Evolutionary conservation across 2,888 invertebrate species (phyloP), one percentile per base, ranked within the genome.

Genomic region (Keiferia lycopersicella): DNA sequence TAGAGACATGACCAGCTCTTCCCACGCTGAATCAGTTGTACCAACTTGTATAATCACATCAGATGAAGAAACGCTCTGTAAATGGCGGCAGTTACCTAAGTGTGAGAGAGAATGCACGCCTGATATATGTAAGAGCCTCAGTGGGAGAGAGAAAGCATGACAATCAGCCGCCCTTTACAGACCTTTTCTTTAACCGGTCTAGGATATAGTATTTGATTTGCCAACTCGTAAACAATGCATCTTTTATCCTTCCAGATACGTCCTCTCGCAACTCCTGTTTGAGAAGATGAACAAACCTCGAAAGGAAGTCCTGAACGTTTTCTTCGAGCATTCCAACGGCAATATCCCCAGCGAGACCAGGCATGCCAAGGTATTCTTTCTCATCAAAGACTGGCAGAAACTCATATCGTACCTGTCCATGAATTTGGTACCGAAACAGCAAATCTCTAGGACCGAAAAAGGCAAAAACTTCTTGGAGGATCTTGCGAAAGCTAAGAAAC

Each of bases 351-450:
- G 83, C 0, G 91, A 91, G 64, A 88, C 87, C 0, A 76, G 78
- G 12, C 78, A 82, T 6, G 82, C 81, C 4, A 82, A 80, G 60
- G 78, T 73, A 0, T 91, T 85, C 69, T 79, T 81, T 68, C 67
- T 91, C 0, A 71, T 91, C 0, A 86, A 82, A 51, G 90, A 91
- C 65, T 91, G 88, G 87, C 84, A 90, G 67, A 88, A 87, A 56
- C 71, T 91, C 2, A 85, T 91, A 65, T 80, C 88, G 11, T 81
- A 83, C 73, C 65, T 91, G 41, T 90, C 90, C 0, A 88, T 85
- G 73, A 84, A 90, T 70, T 67, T 91, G 70, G 67, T 88, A 16
- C 88, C 91, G 1, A 87, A 85, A 66, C 78, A 78, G 63, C 86
- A 86, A 66, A 82, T 91, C 0, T 80, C 82, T 80, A 75, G 87